phyloP scores from a whole-genome alignment of 2,888 invertebrate species.

The Mesodorylaimus sp. region DNA sequence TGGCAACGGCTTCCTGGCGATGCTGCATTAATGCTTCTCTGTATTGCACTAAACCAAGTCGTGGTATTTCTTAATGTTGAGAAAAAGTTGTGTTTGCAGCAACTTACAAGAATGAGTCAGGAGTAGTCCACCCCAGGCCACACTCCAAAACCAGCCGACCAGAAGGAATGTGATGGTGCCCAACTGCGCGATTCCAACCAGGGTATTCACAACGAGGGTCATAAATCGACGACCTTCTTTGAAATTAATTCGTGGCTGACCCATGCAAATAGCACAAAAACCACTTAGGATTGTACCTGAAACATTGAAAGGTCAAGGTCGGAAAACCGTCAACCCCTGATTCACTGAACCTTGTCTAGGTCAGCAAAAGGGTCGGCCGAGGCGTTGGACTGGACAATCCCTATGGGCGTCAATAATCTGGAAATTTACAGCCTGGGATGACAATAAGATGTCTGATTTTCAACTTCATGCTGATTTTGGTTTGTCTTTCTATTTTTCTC shows the following conservation, averaged over 20 bases:
- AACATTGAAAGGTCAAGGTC: constrained; percentile 20
- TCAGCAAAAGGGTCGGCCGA: no score
- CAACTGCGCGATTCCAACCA: constrained; percentile 69
- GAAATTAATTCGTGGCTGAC: constrained; percentile 68
- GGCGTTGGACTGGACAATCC: no score
- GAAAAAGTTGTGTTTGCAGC: no score
- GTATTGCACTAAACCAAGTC: constrained; percentile 29
- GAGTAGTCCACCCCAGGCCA: constrained; percentile 92
- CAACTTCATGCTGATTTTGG: no score
- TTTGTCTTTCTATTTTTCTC: no score
- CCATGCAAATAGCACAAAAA: constrained; percentile 64
- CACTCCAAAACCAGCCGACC: constrained; percentile 80
- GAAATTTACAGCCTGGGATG: no score
- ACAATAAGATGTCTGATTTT: no score
- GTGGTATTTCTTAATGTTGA: no score
- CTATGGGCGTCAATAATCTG: no score
- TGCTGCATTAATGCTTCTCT: constrained; percentile 28
- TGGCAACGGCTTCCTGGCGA: constrained; percentile 26
- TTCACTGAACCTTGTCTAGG: no score
- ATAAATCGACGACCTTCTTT: constrained; percentile 59
- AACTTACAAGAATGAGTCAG: constrained; percentile 65
- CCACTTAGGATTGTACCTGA: constrained; percentile 75
- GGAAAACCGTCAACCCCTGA: no score
- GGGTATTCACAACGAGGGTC: constrained; percentile 60
- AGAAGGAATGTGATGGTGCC: constrained; percentile 79